Conservation (phyloP, 2,888 invertebrate species). For the Pseudanteris insignis region DNA sequence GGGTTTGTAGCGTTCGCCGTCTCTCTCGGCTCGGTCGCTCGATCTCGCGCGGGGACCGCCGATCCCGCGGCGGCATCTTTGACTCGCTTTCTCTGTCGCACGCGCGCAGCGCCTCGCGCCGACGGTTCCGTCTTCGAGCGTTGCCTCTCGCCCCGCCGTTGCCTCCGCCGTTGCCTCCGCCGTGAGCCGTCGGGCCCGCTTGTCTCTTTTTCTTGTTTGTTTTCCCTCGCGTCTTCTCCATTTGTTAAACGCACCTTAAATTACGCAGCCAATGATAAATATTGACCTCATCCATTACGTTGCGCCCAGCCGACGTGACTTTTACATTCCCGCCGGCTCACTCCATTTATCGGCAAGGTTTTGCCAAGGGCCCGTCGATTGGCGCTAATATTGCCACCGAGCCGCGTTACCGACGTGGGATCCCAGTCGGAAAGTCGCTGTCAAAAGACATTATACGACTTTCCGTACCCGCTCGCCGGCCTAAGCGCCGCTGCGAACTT, state of each 20-base stretch:
- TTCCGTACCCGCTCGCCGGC: slow-evolving; percentile 11
- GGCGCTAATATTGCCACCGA: slow-evolving; percentile 35
- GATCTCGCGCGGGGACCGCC: slow-evolving; percentile 43
- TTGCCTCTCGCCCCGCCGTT: slow-evolving; percentile 39
- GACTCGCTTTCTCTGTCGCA: slow-evolving; percentile 47
- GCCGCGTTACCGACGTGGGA: too few species aligned
- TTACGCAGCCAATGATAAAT: slow-evolving; percentile 56
- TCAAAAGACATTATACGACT: slow-evolving; percentile 26
- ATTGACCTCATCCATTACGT: slow-evolving; percentile 43
- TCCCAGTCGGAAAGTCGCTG: slow-evolving; percentile 16
- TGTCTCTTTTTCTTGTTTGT: too few species aligned
- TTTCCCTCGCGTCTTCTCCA: slow-evolving; percentile 62
- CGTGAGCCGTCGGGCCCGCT: slow-evolving; percentile 52
- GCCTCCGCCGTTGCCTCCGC: slow-evolving; percentile 19
- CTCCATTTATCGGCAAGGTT: slow-evolving; percentile 28
- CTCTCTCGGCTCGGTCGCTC: slow-evolving; percentile 53
- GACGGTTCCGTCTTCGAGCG: slow-evolving; percentile 37
- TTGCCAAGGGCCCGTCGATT: slow-evolving; percentile 46
- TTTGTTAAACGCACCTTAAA: slow-evolving; percentile 65
- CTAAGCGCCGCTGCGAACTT: slow-evolving; percentile 11
- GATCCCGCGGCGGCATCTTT: slow-evolving; percentile 44
- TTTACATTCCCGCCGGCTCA: slow-evolving; percentile 32
- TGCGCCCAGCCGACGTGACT: slow-evolving; percentile 25
- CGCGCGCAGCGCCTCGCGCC: slow-evolving; percentile 37
- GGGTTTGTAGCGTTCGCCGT: slow-evolving; percentile 61